Percentiles rank a stretch among this genome's conserved stretches.
phyloP scores from a whole-genome alignment of 2,113 vertebrate species.

The Cercopithecus mona region DNA sequence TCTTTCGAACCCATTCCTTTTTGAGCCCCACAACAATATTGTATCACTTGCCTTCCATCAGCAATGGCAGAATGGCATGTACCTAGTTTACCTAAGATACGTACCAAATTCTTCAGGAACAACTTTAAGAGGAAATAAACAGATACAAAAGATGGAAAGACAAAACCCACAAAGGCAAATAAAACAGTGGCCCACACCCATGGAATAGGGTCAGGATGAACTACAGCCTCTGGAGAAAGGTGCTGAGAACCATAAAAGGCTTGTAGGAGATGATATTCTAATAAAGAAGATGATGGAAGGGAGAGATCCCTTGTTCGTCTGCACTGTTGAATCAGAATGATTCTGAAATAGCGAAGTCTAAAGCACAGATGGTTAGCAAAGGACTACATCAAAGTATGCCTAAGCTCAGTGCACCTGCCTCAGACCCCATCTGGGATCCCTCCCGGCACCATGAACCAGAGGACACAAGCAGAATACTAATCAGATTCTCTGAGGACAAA shows the following conservation, averaged over 20 bases:
- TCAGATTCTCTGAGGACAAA: background rate
- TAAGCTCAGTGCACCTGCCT: background rate
- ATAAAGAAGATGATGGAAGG: background rate
- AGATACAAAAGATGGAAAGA: background rate
- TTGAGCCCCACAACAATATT: background rate
- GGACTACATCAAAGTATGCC: background rate
- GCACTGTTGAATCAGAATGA: background rate
- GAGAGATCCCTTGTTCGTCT: background rate
- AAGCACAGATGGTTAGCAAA: background rate
- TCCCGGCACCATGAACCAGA: background rate
- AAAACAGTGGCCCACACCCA: too few relatives aligned
- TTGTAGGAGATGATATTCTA: background rate
- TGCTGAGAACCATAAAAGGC: too few relatives aligned
- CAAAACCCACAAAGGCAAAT: background rate
- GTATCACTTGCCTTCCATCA: background rate
- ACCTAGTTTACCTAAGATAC: background rate
- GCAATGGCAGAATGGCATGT: background rate
- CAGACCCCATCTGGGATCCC: background rate
- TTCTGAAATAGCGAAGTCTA: background rate
- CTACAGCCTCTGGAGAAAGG: accelerated
- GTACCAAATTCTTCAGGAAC: background rate
- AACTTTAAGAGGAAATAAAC: background rate
- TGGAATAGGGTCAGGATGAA: accelerated
- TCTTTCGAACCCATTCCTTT: background rate
- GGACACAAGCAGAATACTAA: background rate